Percentiles rank a stretch among this genome's conserved stretches.
phyloP scores from a whole-genome alignment of 1,140 invertebrate genomes.

The Penaeus vannamei region DNA sequence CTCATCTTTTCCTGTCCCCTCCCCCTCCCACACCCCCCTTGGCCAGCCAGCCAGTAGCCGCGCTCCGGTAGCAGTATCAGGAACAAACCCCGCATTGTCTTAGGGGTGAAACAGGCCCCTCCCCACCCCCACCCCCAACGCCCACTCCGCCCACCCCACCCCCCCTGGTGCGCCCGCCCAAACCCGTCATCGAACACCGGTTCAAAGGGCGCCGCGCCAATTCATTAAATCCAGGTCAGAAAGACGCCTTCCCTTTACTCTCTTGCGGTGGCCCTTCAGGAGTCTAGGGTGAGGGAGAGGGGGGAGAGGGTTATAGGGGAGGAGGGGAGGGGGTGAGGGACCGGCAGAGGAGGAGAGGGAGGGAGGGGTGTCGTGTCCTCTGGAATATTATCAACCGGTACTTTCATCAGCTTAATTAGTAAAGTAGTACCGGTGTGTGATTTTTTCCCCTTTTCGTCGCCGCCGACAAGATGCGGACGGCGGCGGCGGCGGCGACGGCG shows the following conservation, averaged over 20 bases:
- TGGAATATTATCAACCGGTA: no score
- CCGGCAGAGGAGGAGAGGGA: no score
- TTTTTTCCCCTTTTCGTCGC: no score
- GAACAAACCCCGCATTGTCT: slow-evolving; percentile 55
- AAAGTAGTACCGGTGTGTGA: no score
- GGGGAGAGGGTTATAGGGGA: no score
- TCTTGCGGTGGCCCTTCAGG: no score
- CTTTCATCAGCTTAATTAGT: no score
- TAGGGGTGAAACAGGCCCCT: slow-evolving; percentile 32
- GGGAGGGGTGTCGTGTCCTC: no score
- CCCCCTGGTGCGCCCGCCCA: slow-evolving; percentile 28
- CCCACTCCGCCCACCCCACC: background rate
- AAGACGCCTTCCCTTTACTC: slow-evolving; percentile 10
- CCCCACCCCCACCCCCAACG: no score
- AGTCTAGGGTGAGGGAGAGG: no score
- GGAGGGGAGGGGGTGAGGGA: no score
- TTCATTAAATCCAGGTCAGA: slow-evolving; percentile 55
- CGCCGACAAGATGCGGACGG: no score
- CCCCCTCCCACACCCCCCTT: background rate
- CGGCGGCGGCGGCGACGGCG: slow-evolving; percentile 8
- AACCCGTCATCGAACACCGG: slow-evolving; percentile 43
- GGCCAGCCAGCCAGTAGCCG: background rate
- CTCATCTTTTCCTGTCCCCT: background rate
- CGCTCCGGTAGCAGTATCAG: slow-evolving; percentile 58
- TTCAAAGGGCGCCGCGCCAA: slow-evolving; percentile 54